A percentile compares a stretch with the other conserved stretches of the same genome.
These are phyloP conservation scores for Sphyrna mokarran DNA, from an alignment of 2,113 vertebrate species.

Conservation along the genomic window DNA sequence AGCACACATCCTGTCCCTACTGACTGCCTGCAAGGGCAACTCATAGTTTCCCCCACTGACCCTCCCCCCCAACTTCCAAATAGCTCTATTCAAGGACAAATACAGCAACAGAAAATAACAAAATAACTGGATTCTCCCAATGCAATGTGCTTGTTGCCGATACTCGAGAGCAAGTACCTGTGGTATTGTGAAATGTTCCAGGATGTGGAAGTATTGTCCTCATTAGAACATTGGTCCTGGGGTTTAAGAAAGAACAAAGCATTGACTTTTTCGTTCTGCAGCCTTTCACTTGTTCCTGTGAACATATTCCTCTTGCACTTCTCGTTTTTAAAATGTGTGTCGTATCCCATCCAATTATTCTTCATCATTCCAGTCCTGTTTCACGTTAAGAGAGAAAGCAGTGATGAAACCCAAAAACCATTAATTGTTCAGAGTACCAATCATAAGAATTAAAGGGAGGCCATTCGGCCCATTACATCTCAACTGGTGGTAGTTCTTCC, in stretches of 20 bases:
- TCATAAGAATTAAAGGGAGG: neutral
- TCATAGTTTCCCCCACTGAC: neutral
- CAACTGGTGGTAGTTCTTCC: neutral
- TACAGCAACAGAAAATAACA: neutral
- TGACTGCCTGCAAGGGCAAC: neutral
- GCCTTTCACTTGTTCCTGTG: neutral
- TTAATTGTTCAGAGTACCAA: neutral
- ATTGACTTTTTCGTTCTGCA: neutral
- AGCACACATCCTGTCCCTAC: neutral
- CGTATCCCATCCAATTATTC: slow-evolving; percentile 1
- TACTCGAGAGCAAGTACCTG: neutral
- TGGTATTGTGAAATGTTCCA: neutral
- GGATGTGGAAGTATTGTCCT: neutral
- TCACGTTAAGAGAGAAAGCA: neutral
- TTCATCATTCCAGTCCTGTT: slow-evolving; percentile 20
- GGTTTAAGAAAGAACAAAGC: neutral
- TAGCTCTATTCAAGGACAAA: neutral
- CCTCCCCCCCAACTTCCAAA: too few relatives aligned
- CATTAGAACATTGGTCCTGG: slow-evolving; percentile 1
- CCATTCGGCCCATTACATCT: neutral
- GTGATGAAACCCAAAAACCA: neutral
- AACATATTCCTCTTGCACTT: neutral
- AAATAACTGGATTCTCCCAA: neutral
- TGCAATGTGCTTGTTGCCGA: neutral
- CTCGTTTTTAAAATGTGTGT: neutral